Conservation (phyloP, 2,888 invertebrate species). For the Alloplasta piceator region DNA sequence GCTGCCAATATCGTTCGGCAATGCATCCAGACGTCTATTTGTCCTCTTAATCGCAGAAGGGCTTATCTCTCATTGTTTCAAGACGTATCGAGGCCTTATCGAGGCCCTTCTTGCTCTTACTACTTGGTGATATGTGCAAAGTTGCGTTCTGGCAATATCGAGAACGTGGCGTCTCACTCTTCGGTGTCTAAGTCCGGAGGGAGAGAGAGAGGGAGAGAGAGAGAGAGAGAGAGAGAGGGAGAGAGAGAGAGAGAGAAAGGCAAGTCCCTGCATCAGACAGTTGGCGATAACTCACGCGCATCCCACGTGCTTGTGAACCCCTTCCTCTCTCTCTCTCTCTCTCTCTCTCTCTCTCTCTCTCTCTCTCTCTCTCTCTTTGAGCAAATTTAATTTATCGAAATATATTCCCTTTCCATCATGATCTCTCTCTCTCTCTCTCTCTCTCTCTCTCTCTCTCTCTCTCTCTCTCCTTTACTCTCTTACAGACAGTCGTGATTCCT, state of each 20-base stretch:
- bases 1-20: too few relatives aligned
- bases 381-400: conserved; percentile 63
- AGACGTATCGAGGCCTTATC: too few relatives aligned
- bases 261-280: conserved; percentile 74
- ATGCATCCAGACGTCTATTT: too few relatives aligned
- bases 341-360: conserved; percentile 39
- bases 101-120: neutral
- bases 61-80: too few relatives aligned
- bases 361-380: conserved; percentile 38
- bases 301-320: conserved; percentile 55
- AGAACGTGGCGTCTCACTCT: conserved; percentile 51
- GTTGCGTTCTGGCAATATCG: conserved; percentile 68
- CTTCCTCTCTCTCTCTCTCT: conserved; percentile 46
- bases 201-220: conserved; percentile 37
- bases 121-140: conserved; percentile 57
- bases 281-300: conserved; percentile 76
- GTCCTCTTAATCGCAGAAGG: too few relatives aligned
- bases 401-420: conserved; percentile 32
- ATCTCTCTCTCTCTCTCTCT: neutral
- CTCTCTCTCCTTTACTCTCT: neutral
- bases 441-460: neutral
- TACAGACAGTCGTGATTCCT: neutral
- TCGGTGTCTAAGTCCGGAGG: conserved; percentile 5
- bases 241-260: conserved; percentile 47
- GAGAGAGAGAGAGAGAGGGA: conserved; percentile 23